Conservation (phyloP, 2,113 vertebrate species). For the Heterotilapia buettikoferi region DNA sequence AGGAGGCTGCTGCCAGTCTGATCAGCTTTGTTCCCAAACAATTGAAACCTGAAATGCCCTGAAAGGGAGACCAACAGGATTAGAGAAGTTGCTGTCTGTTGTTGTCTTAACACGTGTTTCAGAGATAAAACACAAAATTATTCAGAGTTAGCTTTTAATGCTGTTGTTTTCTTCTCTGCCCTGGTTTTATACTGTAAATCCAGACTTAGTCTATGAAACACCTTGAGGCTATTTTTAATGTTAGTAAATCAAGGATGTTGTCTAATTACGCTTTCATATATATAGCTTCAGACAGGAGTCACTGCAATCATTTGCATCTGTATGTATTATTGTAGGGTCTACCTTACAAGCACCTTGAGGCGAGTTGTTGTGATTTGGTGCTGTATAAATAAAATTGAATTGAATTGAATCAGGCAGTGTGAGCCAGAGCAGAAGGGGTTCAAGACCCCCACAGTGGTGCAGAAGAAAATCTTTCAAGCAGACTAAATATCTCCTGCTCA, state of each 20-base stretch:
- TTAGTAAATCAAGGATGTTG: neutral
- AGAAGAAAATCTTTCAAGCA: neutral
- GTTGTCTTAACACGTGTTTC: neutral
- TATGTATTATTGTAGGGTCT: neutral
- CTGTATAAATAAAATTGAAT: neutral
- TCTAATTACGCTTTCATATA: neutral
- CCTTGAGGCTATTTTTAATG: neutral
- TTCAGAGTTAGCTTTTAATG: neutral
- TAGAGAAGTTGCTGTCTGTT: neutral
- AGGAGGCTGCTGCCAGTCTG: neutral
- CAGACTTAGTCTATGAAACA: constrained; percentile 6
- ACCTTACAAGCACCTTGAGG: neutral
- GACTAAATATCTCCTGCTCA: neutral
- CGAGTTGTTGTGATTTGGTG: neutral
- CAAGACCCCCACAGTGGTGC: neutral
- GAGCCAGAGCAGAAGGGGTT: neutral
- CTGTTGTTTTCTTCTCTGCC: neutral
- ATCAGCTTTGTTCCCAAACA: constrained; percentile 6
- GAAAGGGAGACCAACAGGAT: neutral
- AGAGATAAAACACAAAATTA: neutral
- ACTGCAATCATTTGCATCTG: neutral
- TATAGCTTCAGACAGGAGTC: neutral
- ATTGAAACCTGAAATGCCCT: neutral
- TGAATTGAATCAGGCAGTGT: neutral
- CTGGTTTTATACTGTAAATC: neutral